These are phyloP conservation scores for Casuarius casuarius DNA, from an alignment of 2,113 vertebrate species.

Conservation along the genomic window DNA sequence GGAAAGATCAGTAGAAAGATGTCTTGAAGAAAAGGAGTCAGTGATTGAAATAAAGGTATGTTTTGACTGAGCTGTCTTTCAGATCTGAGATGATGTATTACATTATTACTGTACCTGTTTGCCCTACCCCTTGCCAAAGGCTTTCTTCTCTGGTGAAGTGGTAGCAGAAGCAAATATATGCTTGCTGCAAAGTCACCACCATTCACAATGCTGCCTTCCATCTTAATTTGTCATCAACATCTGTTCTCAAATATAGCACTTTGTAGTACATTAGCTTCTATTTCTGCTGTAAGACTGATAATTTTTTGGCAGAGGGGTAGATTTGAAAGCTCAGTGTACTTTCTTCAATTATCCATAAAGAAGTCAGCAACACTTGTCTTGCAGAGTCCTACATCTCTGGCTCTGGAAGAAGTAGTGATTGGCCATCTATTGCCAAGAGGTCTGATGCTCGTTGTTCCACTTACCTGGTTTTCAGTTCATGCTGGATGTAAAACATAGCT, in stretches of 20 bases:
- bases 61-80: neutral
- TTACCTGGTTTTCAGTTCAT: slow-evolving; percentile 48
- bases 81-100: neutral
- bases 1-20: neutral
- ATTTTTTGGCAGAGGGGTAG: neutral
- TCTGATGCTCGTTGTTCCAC: neutral
- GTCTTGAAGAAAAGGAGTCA: neutral
- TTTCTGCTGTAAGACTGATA: neutral
- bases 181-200: neutral
- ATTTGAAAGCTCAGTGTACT: neutral
- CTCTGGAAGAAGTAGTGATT: neutral
- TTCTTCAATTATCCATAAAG: neutral
- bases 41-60: neutral
- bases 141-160: neutral
- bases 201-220: accelerated
- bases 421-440: neutral
- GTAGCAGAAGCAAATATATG: neutral
- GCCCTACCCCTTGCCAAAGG: neutral
- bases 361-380: neutral
- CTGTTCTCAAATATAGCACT: neutral
- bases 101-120: neutral
- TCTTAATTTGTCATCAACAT: neutral
- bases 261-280: neutral
- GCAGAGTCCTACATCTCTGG: neutral
- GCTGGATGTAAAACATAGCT: slow-evolving; percentile 25